Conservation (phyloP, 2,888 invertebrate species). For the Euclidia mi region DNA sequence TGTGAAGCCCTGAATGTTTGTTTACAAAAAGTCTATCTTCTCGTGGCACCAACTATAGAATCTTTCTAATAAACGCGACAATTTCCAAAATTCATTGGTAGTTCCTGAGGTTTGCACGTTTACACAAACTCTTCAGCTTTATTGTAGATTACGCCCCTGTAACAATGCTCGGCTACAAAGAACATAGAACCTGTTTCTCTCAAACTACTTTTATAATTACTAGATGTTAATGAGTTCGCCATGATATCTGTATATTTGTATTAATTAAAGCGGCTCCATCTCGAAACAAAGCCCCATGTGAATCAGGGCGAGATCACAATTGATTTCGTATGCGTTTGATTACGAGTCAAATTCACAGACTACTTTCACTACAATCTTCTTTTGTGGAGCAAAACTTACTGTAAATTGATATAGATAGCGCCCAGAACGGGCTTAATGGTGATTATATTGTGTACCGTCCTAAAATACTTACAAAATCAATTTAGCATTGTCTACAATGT, state of each 20-base stretch:
- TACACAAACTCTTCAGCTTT: too few relatives aligned
- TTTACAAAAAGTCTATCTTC: too few relatives aligned
- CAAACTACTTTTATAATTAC: slow-evolving; percentile 1
- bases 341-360: slow-evolving; percentile 42
- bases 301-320: slow-evolving; percentile 59
- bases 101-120: too few relatives aligned
- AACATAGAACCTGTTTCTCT: too few relatives aligned
- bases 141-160: too few relatives aligned
- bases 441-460: neutral
- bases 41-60: too few relatives aligned
- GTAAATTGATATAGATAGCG: slow-evolving; percentile 9
- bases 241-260: slow-evolving; percentile 48
- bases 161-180: too few relatives aligned
- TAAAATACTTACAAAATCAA: too few relatives aligned
- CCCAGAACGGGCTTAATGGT: neutral
- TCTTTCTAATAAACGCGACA: too few relatives aligned
- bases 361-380: slow-evolving; percentile 56
- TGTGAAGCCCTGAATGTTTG: too few relatives aligned
- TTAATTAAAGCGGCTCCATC: slow-evolving; percentile 20
- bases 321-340: slow-evolving; percentile 53
- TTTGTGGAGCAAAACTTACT: slow-evolving; percentile 25
- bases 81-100: too few relatives aligned
- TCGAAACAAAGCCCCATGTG: slow-evolving; percentile 55
- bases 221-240: neutral
- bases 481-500: too few relatives aligned